A percentile compares a stretch with the other conserved stretches of the same genome.
These are phyloP conservation scores for Parasteatoda tepidariorum DNA, from an alignment of 1,140 invertebrate species.

Conservation along the genomic window DNA sequence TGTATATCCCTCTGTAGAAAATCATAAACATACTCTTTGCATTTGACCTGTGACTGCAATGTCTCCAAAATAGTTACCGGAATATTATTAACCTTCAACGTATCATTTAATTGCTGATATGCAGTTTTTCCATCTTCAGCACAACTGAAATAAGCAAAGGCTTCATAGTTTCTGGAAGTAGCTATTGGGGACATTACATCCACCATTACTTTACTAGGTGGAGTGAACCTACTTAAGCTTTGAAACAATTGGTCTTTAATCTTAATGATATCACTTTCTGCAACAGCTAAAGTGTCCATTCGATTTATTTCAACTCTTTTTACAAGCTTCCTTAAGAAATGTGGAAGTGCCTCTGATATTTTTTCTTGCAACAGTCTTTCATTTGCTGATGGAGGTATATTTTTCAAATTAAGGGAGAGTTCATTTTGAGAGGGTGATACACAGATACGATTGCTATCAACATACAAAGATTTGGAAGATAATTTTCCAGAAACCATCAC, in stretches of 20 bases:
- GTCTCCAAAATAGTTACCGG: not conserved
- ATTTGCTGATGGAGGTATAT: not conserved
- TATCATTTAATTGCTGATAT: not conserved
- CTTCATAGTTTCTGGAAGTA: slow-evolving; percentile 1
- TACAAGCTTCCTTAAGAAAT: no score
- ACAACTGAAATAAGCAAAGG: slow-evolving; percentile 24
- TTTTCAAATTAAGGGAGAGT: not conserved
- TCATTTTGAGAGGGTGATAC: no score
- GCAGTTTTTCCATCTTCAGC: slow-evolving; percentile 25
- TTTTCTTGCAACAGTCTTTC: not conserved
- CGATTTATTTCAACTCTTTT: no score
- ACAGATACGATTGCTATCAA: no score
- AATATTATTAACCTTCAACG: not conserved
- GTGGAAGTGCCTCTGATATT: not conserved
- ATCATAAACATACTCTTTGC: not conserved
- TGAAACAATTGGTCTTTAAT: no score
- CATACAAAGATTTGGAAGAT: no score
- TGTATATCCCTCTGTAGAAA: not conserved
- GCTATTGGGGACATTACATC: slow-evolving; percentile 17
- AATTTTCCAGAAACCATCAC: slow-evolving; percentile 8
- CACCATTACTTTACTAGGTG: not conserved
- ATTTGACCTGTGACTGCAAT: slow-evolving; percentile 1
- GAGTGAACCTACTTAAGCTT: not conserved
- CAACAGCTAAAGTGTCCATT: no score
- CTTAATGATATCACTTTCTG: no score